Conservation (phyloP, 2,113 vertebrate species). For the Indicator indicator region DNA sequence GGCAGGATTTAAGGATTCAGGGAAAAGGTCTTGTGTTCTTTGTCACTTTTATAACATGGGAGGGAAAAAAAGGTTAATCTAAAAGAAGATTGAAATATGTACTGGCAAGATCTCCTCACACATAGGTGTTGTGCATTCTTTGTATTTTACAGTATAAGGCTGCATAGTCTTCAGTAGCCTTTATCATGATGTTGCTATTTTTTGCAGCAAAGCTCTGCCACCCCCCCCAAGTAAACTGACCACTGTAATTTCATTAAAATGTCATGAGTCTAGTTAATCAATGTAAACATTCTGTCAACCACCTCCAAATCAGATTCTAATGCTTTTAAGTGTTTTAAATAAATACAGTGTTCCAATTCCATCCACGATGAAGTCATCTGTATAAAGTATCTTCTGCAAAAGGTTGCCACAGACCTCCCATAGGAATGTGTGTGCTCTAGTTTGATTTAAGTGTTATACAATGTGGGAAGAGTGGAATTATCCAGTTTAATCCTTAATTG, state of each 20-base stretch:
- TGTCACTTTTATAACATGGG: not conserved
- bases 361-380: not conserved
- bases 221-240: not conserved
- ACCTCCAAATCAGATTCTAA: not conserved
- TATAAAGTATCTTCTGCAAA: not conserved
- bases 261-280: not conserved
- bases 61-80: not conserved
- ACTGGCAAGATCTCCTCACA: not conserved
- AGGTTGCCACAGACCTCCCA: not conserved
- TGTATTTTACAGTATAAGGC: not conserved
- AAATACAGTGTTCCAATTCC: not conserved
- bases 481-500: not conserved
- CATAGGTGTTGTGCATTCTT: not conserved
- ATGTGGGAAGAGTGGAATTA: not conserved
- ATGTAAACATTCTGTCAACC: not conserved
- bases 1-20: not conserved
- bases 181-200: not conserved
- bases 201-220: not conserved
- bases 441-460: constrained; percentile 6
- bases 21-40: not conserved
- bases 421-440: not conserved
- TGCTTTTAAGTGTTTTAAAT: constrained; percentile 1
- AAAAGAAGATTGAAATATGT: not conserved
- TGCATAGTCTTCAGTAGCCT: not conserved
- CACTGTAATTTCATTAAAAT: not conserved